phyloP scores from a whole-genome alignment of 2,888 invertebrate genomes.

The Hirtodrosophila confusa region DNA sequence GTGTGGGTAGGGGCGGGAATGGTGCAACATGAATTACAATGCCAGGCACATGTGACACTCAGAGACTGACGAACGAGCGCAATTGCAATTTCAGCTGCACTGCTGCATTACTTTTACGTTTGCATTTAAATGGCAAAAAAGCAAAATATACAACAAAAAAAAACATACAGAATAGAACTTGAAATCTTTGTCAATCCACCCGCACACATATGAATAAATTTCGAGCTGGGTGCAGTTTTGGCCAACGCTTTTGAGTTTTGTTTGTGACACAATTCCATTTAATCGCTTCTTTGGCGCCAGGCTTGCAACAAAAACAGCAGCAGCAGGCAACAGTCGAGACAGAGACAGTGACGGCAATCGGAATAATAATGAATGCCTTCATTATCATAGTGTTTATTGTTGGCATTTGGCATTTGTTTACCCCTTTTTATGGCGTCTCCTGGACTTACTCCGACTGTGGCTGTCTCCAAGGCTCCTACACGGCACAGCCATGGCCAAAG shows the following conservation, averaged over 20 bases:
- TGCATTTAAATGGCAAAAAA: slow-evolving; percentile 57
- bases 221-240: slow-evolving; percentile 42
- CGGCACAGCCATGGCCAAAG: slow-evolving; percentile 3
- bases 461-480: slow-evolving; percentile 11
- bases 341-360: slow-evolving; percentile 57
- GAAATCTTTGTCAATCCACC: slow-evolving; percentile 31
- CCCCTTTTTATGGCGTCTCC: slow-evolving; percentile 50
- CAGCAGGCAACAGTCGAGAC: slow-evolving; percentile 31
- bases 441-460: slow-evolving; percentile 18
- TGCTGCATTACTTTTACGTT: slow-evolving; percentile 66
- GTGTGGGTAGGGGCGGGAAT: slow-evolving; percentile 6
- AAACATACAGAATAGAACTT: slow-evolving; percentile 19
- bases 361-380: slow-evolving; percentile 77
- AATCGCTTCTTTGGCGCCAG: slow-evolving; percentile 81
- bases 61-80: slow-evolving; percentile 39
- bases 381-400: slow-evolving; percentile 64
- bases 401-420: slow-evolving; percentile 55
- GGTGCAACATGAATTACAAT: slow-evolving; percentile 68
- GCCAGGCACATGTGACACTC: slow-evolving; percentile 61
- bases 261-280: slow-evolving; percentile 80
- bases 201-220: slow-evolving; percentile 57
- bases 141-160: slow-evolving; percentile 2
- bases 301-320: slow-evolving; percentile 46
- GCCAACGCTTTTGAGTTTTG: slow-evolving; percentile 48
- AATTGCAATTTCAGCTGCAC: slow-evolving; percentile 70